Evolutionary conservation across 2,113 vertebrate genomes (phyloP).

Genomic region (Cheilinus undulatus): DNA sequence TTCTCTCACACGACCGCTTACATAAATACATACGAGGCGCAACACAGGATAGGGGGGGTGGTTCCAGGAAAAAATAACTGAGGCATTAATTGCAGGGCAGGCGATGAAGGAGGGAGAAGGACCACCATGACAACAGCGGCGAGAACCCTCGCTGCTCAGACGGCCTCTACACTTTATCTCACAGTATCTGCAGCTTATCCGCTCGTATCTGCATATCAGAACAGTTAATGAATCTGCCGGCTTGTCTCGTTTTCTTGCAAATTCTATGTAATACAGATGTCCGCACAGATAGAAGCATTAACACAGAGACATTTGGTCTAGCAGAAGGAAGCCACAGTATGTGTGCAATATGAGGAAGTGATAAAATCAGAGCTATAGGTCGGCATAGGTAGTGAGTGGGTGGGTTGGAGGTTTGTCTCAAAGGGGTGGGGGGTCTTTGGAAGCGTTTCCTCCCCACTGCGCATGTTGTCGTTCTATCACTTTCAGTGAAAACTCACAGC

Average conservation of each 20-base stretch:
- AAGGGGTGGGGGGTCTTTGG: not conserved
- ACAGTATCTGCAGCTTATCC: constrained; percentile 44
- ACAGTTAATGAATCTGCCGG: constrained; percentile 53
- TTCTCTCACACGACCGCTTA: constrained; percentile 16
- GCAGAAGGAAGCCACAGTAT: not conserved
- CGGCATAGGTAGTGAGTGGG: constrained; percentile 29
- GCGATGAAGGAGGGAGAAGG: constrained; percentile 25
- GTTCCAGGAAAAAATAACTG: constrained; percentile 45
- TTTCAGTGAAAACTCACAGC: not conserved
- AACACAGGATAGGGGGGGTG: constrained; percentile 18
- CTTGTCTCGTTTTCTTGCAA: constrained; percentile 19
- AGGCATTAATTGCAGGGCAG: constrained; percentile 63
- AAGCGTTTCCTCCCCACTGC: not conserved
- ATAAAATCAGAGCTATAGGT: constrained; percentile 51
- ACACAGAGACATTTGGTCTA: constrained; percentile 23
- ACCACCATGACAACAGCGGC: constrained; percentile 47
- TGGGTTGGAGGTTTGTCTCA: constrained; percentile 6
- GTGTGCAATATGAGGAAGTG: constrained; percentile 33
- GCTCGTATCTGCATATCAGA: constrained; percentile 32
- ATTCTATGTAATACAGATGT: constrained; percentile 15
- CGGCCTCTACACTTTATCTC: constrained; percentile 43
- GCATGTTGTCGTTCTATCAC: not conserved
- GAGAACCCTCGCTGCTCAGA: constrained; percentile 26
- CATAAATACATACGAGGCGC: constrained; percentile 25
- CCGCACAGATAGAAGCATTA: constrained; percentile 23